Conservation (phyloP, 2,888 invertebrate species). For the Cryptophagus acutangulus region DNA sequence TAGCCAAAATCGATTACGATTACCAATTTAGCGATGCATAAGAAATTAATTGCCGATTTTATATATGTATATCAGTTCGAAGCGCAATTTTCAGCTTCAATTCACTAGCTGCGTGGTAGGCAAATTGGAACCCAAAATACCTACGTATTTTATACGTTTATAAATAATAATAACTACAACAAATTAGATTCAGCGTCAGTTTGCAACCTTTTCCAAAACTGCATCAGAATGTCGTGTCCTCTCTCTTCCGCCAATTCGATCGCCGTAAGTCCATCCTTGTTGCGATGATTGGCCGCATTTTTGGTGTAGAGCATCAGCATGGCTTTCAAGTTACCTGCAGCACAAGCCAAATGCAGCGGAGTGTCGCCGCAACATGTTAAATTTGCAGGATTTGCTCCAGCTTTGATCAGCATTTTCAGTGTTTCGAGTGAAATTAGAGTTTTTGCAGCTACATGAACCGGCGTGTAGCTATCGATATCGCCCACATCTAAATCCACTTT, state of each 20-base stretch:
- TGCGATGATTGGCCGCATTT: conserved; percentile 14
- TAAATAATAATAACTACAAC: conserved; percentile 2
- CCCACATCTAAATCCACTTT: conserved; percentile 23
- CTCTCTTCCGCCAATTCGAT: conserved; percentile 21
- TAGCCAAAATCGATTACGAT: too few relatives aligned
- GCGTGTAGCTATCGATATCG: conserved; percentile 30
- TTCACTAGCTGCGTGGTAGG: too few relatives aligned
- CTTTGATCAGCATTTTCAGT: conserved; percentile 21
- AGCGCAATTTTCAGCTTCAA: too few relatives aligned
- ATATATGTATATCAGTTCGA: too few relatives aligned
- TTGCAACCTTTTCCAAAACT: conserved; percentile 15
- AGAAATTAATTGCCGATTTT: too few relatives aligned
- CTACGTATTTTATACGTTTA: too few relatives aligned
- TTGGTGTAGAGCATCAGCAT: conserved; percentile 20
- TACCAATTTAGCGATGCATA: too few relatives aligned
- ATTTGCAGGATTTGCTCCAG: conserved; percentile 23
- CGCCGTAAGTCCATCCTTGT: conserved; percentile 23
- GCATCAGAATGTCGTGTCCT: conserved; percentile 17
- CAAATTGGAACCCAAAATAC: too few relatives aligned
- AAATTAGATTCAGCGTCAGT: conserved; percentile 3
- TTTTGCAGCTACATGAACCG: conserved; percentile 29
- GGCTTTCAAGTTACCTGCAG: too few relatives aligned
- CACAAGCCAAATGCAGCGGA: conserved; percentile 27
- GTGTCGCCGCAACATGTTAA: conserved; percentile 25
- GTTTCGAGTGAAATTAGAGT: conserved; percentile 13